A percentile compares a stretch with the other conserved stretches of the same genome.
Conservation (phyloP, 2,888 invertebrate species). For the Itoplectis maculator region DNA sequence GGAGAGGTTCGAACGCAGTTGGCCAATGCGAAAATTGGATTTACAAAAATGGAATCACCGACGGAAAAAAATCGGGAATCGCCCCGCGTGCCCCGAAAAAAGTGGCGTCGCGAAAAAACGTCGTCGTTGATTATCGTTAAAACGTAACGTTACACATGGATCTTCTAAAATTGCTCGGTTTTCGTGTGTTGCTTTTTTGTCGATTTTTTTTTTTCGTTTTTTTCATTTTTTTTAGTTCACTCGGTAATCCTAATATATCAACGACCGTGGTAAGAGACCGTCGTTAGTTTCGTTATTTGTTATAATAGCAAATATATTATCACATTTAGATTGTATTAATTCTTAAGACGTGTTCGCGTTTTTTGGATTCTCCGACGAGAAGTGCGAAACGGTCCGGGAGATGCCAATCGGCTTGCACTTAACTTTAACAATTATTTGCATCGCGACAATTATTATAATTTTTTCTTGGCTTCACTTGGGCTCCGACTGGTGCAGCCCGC, state of each 20-base stretch:
- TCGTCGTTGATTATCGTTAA: slow-evolving; percentile 47
- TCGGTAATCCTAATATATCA: slow-evolving; percentile 58
- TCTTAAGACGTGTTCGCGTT: slow-evolving; percentile 79
- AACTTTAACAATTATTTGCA: not conserved
- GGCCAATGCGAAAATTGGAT: slow-evolving; percentile 9
- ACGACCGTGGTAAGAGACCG: slow-evolving; percentile 72
- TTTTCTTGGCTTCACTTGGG: not conserved
- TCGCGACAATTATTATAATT: not conserved
- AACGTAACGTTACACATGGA: slow-evolving; percentile 65
- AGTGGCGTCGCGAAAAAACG: slow-evolving; percentile 26
- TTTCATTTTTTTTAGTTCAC: slow-evolving; percentile 52
- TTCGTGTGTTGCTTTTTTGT: no score
- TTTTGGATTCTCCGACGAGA: slow-evolving; percentile 67
- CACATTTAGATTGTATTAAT: slow-evolving; percentile 85
- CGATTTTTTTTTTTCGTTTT: slow-evolving; percentile 42
- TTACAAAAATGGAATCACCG: slow-evolving; percentile 32
- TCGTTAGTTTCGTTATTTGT: slow-evolving; percentile 73
- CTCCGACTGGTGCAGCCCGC: slow-evolving; percentile 8
- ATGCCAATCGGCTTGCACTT: slow-evolving; percentile 46
- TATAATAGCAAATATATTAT: slow-evolving; percentile 84
- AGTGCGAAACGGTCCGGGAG: slow-evolving; percentile 52
- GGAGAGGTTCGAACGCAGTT: slow-evolving; percentile 38
- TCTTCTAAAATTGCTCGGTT: slow-evolving; percentile 67
- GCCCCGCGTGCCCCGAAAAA: slow-evolving; percentile 48
- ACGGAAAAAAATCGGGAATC: slow-evolving; percentile 50